These are phyloP conservation scores for Papilio elwesi DNA, from an alignment of 2,888 invertebrate species.

Conservation along the genomic window DNA sequence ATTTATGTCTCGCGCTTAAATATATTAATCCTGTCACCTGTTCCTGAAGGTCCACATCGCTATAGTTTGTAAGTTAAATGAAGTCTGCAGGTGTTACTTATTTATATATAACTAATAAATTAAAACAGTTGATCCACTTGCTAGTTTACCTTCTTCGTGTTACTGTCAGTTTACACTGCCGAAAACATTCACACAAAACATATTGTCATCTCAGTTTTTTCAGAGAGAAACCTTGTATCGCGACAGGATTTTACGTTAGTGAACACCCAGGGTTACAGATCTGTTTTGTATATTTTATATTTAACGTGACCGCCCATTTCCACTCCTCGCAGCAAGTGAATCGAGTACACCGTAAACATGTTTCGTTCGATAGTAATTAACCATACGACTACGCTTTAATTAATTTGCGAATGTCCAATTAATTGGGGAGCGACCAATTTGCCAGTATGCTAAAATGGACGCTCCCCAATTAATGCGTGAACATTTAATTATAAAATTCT, in stretches of 20 bases:
- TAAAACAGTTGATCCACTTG: too few relatives aligned
- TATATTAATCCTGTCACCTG: not conserved
- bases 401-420: slow-evolving; percentile 19
- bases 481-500: not conserved
- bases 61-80: too few relatives aligned
- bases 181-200: too few relatives aligned
- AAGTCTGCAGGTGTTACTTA: too few relatives aligned
- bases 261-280: not conserved
- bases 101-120: too few relatives aligned
- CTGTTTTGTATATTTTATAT: not conserved
- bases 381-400: slow-evolving; percentile 24
- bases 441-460: not conserved
- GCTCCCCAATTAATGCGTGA: slow-evolving; percentile 5
- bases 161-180: too few relatives aligned
- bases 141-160: too few relatives aligned
- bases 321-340: slow-evolving; percentile 2
- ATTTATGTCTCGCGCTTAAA: not conserved
- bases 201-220: too few relatives aligned
- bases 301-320: not conserved
- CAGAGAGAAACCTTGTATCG: too few relatives aligned
- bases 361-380: slow-evolving; percentile 24
- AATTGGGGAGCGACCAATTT: not conserved
- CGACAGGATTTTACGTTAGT: too few relatives aligned
- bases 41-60: too few relatives aligned
- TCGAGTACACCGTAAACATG: slow-evolving; percentile 5